Base-by-base conservation (phyloP, 2,888 invertebrate species). In the Chrysotoxum bicinctum region DNA sequence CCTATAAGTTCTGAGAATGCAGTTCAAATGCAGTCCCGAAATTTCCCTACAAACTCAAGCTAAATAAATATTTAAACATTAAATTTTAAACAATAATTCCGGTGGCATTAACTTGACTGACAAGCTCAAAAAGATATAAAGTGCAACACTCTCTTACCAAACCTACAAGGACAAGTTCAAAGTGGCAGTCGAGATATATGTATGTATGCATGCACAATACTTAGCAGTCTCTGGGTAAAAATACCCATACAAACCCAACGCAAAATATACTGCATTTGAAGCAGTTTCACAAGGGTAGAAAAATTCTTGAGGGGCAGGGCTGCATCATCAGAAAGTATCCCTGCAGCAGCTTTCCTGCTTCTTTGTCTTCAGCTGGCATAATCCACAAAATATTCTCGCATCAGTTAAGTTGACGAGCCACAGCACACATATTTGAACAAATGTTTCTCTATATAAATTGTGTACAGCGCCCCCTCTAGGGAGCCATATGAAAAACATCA, bases 301-400 rank as follows among this genome's bases (percentile, higher is more conserved):
- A 50, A 23, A n/a, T 50, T 6, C 7, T 23, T 7, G 1, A 19
- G 3, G 7, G 19, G 12, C 3, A 3, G 19, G 10, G 45, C 45
- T 45, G 4, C 45, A 45, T 21, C 30, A 40, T 21, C 64, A 26
- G 10, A 52, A 60, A 35, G 43, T 43, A 43, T 66, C 64, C 66
- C 56, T 43, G n/a, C 16, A 79, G 58, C 23, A 43, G 48, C 10
- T 48, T 50, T 70, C 62, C 35, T 35, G 40, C 50, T 62, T 62
- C 76, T 81, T 80, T 85, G 81, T 85, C 76, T 77, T 80, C 62
- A 69, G 76, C 85, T 85, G 85, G 77, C 81, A 81, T 85, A 85
- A 85, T 85, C 81, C 69, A 48, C 69, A 77, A 81, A 81, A 85
- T 81, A 85, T 85, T 81, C 76, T 85, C 85, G 69, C 85, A 76